phyloP scores from a whole-genome alignment of 1,140 invertebrate genomes.

The Diplogasteroides magnus region DNA sequence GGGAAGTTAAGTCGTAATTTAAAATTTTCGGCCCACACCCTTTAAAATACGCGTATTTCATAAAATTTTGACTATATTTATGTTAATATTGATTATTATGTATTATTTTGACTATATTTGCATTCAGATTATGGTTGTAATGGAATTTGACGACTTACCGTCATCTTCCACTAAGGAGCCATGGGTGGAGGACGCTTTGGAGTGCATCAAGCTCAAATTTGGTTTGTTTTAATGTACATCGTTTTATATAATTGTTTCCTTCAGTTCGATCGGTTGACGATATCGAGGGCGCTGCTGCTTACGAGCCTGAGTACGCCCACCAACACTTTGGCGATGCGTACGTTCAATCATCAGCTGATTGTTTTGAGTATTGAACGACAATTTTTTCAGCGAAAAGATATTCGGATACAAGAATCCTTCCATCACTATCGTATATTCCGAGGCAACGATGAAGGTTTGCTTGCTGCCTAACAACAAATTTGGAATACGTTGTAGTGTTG shows the following conservation, averaged over 20 bases:
- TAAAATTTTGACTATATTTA: not conserved
- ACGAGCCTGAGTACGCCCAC: constrained; percentile 82
- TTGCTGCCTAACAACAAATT: too few relatives aligned
- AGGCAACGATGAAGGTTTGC: constrained; percentile 71
- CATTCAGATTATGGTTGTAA: not conserved
- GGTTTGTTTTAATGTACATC: constrained; percentile 5
- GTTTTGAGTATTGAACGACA: constrained; percentile 17
- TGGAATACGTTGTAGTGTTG: too few relatives aligned
- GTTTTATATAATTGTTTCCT: constrained; percentile 14
- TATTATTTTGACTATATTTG: not conserved
- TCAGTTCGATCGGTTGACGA: constrained; percentile 68
- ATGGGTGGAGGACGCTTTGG: constrained; percentile 5
- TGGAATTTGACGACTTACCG: not conserved
- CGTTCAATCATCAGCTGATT: constrained; percentile 38
- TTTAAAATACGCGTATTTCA: not conserved
- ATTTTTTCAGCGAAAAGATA: constrained; percentile 74
- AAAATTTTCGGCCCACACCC: too few relatives aligned
- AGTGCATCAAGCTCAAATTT: constrained; percentile 11
- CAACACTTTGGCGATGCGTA: constrained; percentile 82
- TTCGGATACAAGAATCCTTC: constrained; percentile 82
- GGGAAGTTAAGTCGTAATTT: too few relatives aligned
- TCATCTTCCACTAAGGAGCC: not conserved
- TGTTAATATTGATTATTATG: not conserved
- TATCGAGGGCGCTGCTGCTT: constrained; percentile 68
- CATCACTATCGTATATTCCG: constrained; percentile 75